A percentile compares a stretch with the other conserved stretches of the same genome.
Conservation (phyloP, 1,140 invertebrate genomes). For the Rhagoletis zephyria region DNA sequence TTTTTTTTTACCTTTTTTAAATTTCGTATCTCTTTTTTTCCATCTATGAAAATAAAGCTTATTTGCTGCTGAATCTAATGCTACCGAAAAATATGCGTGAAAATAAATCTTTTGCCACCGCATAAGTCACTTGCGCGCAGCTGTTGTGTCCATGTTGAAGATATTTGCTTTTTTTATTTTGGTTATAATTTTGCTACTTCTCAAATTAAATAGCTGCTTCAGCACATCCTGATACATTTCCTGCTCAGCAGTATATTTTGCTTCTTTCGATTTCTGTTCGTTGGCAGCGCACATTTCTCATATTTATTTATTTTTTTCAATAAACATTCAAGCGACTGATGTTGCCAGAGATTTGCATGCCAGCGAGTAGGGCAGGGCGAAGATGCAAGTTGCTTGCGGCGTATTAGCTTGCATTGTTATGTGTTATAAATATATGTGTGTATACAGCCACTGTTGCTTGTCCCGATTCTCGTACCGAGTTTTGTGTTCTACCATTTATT, state of each 20-base stretch:
- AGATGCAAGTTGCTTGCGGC: too few relatives aligned
- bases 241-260: not conserved
- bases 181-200: conserved; percentile 27
- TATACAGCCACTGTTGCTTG: too few relatives aligned
- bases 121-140: not conserved
- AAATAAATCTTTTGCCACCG: conserved; percentile 11
- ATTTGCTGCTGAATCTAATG: not conserved
- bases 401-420: too few relatives aligned
- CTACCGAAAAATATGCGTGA: conserved; percentile 25
- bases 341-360: conserved; percentile 8
- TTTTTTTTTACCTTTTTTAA: not conserved
- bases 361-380: not conserved
- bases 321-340: conserved; percentile 1
- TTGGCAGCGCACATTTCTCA: conserved; percentile 26
- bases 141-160: not conserved
- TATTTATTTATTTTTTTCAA: conserved; percentile 27
- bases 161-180: conserved; percentile 14
- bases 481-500: too few relatives aligned
- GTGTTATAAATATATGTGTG: too few relatives aligned
- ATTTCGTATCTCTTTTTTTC: not conserved
- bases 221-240: not conserved
- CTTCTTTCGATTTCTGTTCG: not conserved
- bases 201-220: conserved; percentile 17
- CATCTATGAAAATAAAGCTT: not conserved
- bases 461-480: too few relatives aligned